Evolutionary conservation across 1,140 invertebrate species (phyloP), one percentile per base, ranked within the genome.

Genomic region (Vollenhovia emeryi): DNA sequence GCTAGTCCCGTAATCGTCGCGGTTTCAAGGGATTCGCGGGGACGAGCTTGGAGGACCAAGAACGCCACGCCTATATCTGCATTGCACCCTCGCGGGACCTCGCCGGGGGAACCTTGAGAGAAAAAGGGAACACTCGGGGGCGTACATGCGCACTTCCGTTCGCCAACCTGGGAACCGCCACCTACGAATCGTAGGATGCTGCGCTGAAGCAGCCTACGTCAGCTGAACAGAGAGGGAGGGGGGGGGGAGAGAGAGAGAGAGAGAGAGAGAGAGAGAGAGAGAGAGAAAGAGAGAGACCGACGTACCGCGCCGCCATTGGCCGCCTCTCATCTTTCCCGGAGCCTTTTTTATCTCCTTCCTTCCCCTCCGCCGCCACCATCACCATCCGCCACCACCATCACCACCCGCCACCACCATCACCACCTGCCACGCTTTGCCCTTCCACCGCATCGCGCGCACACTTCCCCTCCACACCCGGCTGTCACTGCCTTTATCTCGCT

Each of bases 141-240:
- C 78, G 89, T 87, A 87, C 88, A 90, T 90, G 89, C 89, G 89
- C 88, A 89, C 80, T 90, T 90, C 83, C 83, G 85, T 71, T 82
- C 36, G 76, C 40, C 75, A 74, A 55, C 69, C 13, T 66, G 80
- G 69, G 74, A 66, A 66, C 36, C 45, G 60, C 85, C 87, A 71
- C 87, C 89, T 89, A 90, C 89, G 85, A 90, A 89, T 85, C 80
- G 69, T 84, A 75, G 88, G 91, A 92, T 92, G 91, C 91, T 92
- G 91, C 82, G 90, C 87, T 90, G 86, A 73, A 83, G 62, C 66
- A 69, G 62, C 79, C n/a, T 27, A 45, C 21, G 36, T 36, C 24
- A 45, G n/a, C 36, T 45, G 21, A 36, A 5, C 21, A 15, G 2
- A 27, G 13, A 18, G 27, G 13, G 24, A 5, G 21, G n/a, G 2